phyloP scores from a whole-genome alignment of 2,888 invertebrate genomes.

The Epicampocera succincta region DNA sequence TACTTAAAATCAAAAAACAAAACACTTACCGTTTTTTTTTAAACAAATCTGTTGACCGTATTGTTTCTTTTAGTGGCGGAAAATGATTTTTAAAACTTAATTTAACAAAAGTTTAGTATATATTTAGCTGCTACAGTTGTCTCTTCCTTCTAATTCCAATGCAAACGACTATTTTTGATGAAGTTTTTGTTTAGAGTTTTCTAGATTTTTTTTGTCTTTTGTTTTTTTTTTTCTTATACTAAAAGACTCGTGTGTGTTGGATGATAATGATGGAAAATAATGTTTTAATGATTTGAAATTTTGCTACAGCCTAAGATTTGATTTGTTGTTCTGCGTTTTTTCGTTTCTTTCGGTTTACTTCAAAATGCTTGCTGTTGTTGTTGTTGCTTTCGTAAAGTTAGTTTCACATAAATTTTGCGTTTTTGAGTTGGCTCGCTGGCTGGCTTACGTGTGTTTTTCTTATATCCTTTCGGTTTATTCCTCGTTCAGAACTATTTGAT shows the following conservation, averaged over 20 bases:
- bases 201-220: neutral
- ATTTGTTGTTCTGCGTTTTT: neutral
- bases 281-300: constrained; percentile 21
- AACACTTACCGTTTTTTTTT: constrained; percentile 57
- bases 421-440: neutral
- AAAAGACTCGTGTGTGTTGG: neutral
- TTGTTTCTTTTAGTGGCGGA: no score
- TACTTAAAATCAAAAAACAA: neutral
- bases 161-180: constrained; percentile 12
- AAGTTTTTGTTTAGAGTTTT: neutral
- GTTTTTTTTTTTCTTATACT: neutral
- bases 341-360: neutral
- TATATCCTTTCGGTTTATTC: constrained; percentile 35
- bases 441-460: constrained; percentile 28
- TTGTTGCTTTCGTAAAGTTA: constrained; percentile 36
- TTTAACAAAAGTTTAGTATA: no score
- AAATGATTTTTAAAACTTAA: no score
- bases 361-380: constrained; percentile 21
- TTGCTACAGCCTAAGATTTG: constrained; percentile 25
- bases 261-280: neutral
- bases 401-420: constrained; percentile 29
- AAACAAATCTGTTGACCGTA: no score
- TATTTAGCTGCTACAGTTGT: no score
- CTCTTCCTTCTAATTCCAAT: no score
- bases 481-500: constrained; percentile 26